Evolutionary conservation across 1,140 invertebrate species (phyloP), one percentile per base, ranked within the genome.

Genomic region (Drosophila simulans): DNA sequence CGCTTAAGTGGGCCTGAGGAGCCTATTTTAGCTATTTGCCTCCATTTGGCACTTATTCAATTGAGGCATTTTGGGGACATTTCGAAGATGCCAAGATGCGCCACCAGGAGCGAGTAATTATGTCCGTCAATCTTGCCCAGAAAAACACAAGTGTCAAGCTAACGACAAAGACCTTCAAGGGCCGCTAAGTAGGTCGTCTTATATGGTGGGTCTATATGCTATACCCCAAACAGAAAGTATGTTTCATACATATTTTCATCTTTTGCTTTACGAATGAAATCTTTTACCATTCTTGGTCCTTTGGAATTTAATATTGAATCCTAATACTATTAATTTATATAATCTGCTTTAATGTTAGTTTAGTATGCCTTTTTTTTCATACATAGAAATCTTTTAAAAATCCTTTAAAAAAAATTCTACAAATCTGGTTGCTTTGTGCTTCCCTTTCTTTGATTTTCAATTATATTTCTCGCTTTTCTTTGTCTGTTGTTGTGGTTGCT

Each of bases 31-130:
- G 58, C 59, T 70, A 56, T 55, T 65, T 64, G 46, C 56, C 48
- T 64, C 49, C 43, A 57, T 66, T 76, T 76, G 60, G 60, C 81
- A 84, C 77, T 84, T 85, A 84, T 84, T 60, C 71, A 85, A 84
- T 84, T 84, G 54, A 83, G 58, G 4, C 34, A 17, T 70, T 71
- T 56, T 56, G 64, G 42, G 52, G 43, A 70, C 65, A 57, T 42
- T 71, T 70, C 27, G 27, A 17, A 39, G 13, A 15, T 17, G 13
- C 5, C 22, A 35, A 43, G 53, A 13, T 39, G 49, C 48, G 34
- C 49, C 66, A 70, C 51, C 52, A 56, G 64, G 64, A 70, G 42
- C 52, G 10, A 57, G 35, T 48, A 74, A 74, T 74, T 74, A 63
- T 37, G 17, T 46, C 15, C 25, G 46, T 15, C 25, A 27, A 13